These are phyloP conservation scores for Nymphalis io DNA, from an alignment of 1,140 invertebrate genomes.

Conservation along the genomic window DNA sequence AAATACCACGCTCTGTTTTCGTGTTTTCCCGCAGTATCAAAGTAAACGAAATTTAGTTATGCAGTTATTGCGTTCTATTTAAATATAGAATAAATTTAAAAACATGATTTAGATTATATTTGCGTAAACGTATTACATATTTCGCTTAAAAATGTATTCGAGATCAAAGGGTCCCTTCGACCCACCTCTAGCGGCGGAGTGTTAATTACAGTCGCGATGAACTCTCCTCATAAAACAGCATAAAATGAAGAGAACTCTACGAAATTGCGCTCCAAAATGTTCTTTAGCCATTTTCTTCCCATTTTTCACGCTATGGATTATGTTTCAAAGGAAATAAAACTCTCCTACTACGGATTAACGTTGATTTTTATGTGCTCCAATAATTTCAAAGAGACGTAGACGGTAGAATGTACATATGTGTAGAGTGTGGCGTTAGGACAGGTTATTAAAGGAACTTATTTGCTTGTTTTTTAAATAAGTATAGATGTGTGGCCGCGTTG, in stretches of 20 bases:
- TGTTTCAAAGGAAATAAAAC: constrained; percentile 6
- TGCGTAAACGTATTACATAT: constrained; percentile 12
- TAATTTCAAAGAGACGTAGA: background rate
- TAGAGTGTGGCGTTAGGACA: constrained; percentile 11
- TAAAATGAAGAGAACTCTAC: constrained; percentile 35
- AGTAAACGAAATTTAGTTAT: background rate
- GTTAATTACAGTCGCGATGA: constrained; percentile 37
- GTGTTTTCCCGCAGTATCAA: background rate
- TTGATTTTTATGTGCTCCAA: background rate
- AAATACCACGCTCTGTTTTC: background rate
- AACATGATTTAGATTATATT: constrained; percentile 4
- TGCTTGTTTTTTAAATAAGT: constrained; percentile 17
- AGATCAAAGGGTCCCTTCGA: constrained; percentile 33
- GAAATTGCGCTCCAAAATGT: constrained; percentile 35
- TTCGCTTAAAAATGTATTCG: constrained; percentile 13
- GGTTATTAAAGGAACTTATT: constrained; percentile 21
- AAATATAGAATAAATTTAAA: background rate
- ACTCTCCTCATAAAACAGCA: constrained; percentile 33
- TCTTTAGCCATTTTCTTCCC: constrained; percentile 29
- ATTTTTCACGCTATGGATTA: constrained; percentile 20
- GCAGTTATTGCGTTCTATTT: background rate
- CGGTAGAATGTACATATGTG: background rate
- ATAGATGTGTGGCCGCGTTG: constrained; percentile 7
- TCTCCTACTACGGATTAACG: background rate
- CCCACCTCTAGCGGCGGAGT: constrained; percentile 33